These are phyloP conservation scores for Rallus limicola DNA, from an alignment of 2,113 vertebrate genomes.

Conservation along the genomic window DNA sequence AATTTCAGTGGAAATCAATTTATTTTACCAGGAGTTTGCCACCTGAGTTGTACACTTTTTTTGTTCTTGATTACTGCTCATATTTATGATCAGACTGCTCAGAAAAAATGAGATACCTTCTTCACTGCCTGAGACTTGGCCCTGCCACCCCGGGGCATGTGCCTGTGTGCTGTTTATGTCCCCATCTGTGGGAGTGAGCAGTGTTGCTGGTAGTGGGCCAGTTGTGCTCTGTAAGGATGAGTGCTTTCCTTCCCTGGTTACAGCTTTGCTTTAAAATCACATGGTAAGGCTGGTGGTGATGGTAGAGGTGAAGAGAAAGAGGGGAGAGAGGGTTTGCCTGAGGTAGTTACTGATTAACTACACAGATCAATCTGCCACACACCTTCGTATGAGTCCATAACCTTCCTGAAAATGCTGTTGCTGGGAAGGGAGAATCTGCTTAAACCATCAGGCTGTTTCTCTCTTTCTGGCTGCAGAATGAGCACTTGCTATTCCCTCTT, in stretches of 20 bases:
- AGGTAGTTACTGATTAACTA: background rate
- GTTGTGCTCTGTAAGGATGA: background rate
- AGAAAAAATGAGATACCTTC: background rate
- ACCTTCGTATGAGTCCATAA: background rate
- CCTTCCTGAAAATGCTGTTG: background rate
- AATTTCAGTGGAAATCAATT: background rate
- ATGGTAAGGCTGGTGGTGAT: background rate
- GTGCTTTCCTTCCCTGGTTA: background rate
- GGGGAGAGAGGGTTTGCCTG: background rate
- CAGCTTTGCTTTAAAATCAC: background rate
- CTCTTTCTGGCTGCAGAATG: background rate
- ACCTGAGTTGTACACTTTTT: background rate
- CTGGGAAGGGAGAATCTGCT: background rate
- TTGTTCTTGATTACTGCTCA: background rate
- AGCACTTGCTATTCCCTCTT: background rate
- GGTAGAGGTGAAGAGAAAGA: background rate
- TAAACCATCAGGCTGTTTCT: background rate
- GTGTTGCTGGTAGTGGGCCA: accelerated
- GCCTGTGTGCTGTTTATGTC: accelerated
- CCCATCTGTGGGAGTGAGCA: background rate
- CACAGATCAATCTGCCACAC: background rate
- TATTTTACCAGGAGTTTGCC: background rate
- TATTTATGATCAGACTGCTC: background rate
- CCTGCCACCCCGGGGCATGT: accelerated
- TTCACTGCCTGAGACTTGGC: background rate